Evolutionary conservation across 2,113 vertebrate species (phyloP).

Genomic region (Cyanistes caeruleus): DNA sequence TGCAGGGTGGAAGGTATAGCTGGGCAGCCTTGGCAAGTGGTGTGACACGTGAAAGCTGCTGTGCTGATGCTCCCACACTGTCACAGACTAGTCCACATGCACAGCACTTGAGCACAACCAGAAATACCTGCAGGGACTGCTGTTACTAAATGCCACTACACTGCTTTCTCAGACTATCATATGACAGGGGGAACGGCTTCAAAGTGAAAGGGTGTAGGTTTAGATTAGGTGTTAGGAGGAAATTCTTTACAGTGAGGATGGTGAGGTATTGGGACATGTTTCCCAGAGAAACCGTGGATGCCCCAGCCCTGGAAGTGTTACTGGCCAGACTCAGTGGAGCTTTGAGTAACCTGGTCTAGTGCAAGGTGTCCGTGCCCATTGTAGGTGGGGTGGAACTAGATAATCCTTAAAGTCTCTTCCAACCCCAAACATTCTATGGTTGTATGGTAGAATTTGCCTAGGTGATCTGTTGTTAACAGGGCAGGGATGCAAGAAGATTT

Average conservation of each 20-base stretch:
- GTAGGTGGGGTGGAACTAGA: rapidly evolving
- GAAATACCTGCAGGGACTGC: background rate
- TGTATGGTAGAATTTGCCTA: background rate
- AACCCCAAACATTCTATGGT: background rate
- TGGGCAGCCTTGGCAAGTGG: background rate
- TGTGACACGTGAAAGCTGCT: background rate
- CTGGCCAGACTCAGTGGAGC: background rate
- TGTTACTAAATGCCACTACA: background rate
- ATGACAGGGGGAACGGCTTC: rapidly evolving
- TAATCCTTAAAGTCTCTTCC: background rate
- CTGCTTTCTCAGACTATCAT: background rate
- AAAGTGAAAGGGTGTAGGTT: background rate
- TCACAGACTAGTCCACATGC: background rate
- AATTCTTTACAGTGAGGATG: background rate
- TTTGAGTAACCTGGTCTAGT: background rate
- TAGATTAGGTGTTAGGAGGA: background rate
- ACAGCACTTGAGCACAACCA: background rate
- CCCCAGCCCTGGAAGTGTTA: background rate
- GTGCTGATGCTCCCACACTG: background rate
- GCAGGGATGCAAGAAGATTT: background rate
- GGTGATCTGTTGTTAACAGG: background rate
- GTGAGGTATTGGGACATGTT: background rate
- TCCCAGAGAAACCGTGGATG: background rate
- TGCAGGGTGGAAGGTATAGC: rapidly evolving
- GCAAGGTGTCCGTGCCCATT: background rate